Percentiles rank a stretch among this genome's conserved stretches.
Conservation (phyloP, 2,113 vertebrate species). For the Syrrhaptes paradoxus region DNA sequence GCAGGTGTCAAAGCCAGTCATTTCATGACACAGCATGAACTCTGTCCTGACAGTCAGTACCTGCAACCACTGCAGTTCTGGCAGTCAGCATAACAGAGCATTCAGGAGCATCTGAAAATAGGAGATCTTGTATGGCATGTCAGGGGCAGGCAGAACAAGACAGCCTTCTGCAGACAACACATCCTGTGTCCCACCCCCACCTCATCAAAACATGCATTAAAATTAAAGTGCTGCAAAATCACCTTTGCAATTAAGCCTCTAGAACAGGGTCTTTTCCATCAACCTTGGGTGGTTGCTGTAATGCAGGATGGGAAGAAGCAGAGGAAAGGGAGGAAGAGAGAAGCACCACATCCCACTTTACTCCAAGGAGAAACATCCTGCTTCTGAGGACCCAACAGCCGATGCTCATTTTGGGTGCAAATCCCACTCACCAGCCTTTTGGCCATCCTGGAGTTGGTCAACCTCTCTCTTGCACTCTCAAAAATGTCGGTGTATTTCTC, state of each 20-base stretch:
- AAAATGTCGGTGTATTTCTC: neutral
- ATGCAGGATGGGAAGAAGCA: neutral
- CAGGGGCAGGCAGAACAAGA: neutral
- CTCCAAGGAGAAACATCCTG: neutral
- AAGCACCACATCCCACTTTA: neutral
- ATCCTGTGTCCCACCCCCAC: neutral
- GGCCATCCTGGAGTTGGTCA: neutral
- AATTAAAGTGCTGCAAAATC: neutral
- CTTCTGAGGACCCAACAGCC: neutral
- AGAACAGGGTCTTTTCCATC: neutral
- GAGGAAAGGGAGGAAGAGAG: neutral
- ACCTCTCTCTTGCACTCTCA: neutral
- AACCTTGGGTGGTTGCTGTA: neutral
- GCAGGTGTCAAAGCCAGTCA: neutral
- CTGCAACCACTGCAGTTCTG: neutral
- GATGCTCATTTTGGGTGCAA: neutral
- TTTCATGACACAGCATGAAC: neutral
- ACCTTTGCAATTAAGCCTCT: neutral
- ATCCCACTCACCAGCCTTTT: neutral
- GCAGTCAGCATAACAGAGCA: neutral
- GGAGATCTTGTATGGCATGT: neutral
- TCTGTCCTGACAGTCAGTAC: neutral
- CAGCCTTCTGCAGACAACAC: neutral
- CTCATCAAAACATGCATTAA: neutral
- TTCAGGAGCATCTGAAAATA: neutral